Evolutionary conservation across 2,888 invertebrate genomes (phyloP), one percentile per base, ranked within the genome.

Genomic region (Melanotus villosus): DNA sequence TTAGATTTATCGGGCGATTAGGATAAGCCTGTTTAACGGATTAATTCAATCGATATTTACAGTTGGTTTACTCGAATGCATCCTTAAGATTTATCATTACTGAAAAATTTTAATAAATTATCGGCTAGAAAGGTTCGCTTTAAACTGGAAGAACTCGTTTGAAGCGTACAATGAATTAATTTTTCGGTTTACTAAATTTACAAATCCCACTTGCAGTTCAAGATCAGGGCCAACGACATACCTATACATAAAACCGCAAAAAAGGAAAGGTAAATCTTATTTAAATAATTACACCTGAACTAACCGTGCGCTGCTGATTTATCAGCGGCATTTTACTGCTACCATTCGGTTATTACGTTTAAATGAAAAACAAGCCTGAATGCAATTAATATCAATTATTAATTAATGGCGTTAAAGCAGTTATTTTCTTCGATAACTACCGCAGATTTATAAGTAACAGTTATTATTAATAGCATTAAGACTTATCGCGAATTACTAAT

Each of bases 171-270:
- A 62, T 62, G 47, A 14, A 50, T 60, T 47, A 60, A 58, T 38
- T 58, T 41, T 45, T 59, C 9, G 18, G 52, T 34, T 32, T 32
- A 32, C 7, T 52, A 47, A 47, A 47, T 47, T 23, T 19, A 19
- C 32, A 52, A 62, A 62, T 60, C 62, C 50, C 50, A 26, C 30
- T 45, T 60, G 18, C 43, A 32, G 62, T 62, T 62, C 50, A 62
- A 19, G 59, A 60, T 60, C 59, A 62, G 62, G 62, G 62, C 62
- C 62, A 62, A 62, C 50, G 62, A 62, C 62, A 62, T n/a, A n/a
- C n/a, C n/a, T n/a, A n/a, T n/a, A n/a, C 34, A 16, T 30, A 59
- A 60, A 45, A 30, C 50, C 26, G 26, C 21, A 50, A 50, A 43
- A 43, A 23, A 23, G 23, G 47, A 47, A 41, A 41, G 41, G 41